Percentiles rank a stretch among this genome's conserved stretches.
Conservation (phyloP, 2,113 vertebrate genomes). For the Martes martes region DNA sequence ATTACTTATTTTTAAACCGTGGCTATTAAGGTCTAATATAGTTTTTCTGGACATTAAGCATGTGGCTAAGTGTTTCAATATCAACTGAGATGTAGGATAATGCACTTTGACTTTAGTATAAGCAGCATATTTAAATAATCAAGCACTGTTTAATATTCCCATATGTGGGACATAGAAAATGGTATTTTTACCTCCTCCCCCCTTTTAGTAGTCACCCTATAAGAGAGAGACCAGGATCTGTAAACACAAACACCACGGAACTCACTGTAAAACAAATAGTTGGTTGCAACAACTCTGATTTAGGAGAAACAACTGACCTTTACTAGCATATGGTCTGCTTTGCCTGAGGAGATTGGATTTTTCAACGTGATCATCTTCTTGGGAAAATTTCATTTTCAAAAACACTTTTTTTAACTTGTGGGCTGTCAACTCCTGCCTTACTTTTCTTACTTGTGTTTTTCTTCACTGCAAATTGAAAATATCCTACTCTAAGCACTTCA, state of each 20-base stretch:
- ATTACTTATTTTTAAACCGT: neutral
- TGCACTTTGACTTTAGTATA: slow-evolving; percentile 42
- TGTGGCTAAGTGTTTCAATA: slow-evolving; percentile 53
- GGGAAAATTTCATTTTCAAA: slow-evolving; percentile 54
- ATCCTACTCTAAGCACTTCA: neutral
- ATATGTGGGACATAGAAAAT: neutral
- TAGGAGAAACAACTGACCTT: slow-evolving; percentile 73
- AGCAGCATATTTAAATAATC: slow-evolving; percentile 14
- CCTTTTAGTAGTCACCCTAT: neutral
- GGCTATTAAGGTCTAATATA: slow-evolving; percentile 3
- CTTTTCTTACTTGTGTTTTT: slow-evolving; percentile 35
- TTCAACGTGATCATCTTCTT: slow-evolving; percentile 66
- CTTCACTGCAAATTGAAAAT: slow-evolving; percentile 53
- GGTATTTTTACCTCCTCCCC: neutral
- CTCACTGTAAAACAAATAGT: slow-evolving; percentile 47
- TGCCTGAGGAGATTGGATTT: slow-evolving; percentile 74
- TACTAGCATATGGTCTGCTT: slow-evolving; percentile 61
- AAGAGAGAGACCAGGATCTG: slow-evolving; percentile 34
- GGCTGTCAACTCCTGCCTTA: slow-evolving; percentile 34
- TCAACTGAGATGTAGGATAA: neutral
- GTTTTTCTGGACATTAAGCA: slow-evolving; percentile 38
- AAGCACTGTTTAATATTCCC: slow-evolving; percentile 14
- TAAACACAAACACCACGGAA: slow-evolving; percentile 41
- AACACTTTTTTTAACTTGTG: neutral
- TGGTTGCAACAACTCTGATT: slow-evolving; percentile 52